Conservation (phyloP, 2,113 vertebrate species). For the Cyprinodon variegatus region DNA sequence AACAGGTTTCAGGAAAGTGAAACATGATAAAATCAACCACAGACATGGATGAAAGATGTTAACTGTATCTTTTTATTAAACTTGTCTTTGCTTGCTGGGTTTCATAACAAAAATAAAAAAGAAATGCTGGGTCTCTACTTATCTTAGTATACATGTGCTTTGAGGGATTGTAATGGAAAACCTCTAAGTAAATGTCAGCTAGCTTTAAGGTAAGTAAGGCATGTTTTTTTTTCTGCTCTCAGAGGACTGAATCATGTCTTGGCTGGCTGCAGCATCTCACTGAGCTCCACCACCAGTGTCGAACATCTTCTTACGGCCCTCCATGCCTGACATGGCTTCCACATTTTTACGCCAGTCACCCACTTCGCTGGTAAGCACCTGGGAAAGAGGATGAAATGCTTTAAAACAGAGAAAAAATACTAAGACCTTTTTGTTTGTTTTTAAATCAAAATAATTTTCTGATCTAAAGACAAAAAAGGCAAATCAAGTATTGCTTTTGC, state of each 20-base stretch:
- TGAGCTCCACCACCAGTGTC: constrained; percentile 85
- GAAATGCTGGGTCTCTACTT: constrained; percentile 11
- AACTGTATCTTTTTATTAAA: constrained; percentile 27
- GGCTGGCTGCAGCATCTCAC: constrained; percentile 38
- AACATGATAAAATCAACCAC: constrained; percentile 48
- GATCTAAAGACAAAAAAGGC: not conserved
- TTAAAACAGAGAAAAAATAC: not conserved
- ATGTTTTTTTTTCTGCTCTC: constrained; percentile 23
- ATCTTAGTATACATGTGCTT: constrained; percentile 24
- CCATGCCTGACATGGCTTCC: constrained; percentile 99
- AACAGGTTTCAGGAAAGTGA: constrained; percentile 29
- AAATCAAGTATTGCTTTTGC: not conserved
- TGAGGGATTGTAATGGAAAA: constrained; percentile 28
- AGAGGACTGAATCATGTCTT: not conserved
- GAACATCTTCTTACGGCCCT: constrained; percentile 99
- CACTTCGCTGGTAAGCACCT: constrained; percentile 91
- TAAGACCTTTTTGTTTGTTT: not conserved
- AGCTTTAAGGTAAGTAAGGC: not conserved
- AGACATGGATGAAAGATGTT: constrained; percentile 28
- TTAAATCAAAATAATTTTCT: not conserved
- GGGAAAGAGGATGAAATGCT: constrained; percentile 1
- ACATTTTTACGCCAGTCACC: constrained; percentile 98
- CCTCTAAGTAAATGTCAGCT: constrained; percentile 7
- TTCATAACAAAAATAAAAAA: constrained; percentile 52
- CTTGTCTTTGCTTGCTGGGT: constrained; percentile 30